phyloP scores from a whole-genome alignment of 2,888 invertebrate genomes.

The Gandaritis pyraliata region DNA sequence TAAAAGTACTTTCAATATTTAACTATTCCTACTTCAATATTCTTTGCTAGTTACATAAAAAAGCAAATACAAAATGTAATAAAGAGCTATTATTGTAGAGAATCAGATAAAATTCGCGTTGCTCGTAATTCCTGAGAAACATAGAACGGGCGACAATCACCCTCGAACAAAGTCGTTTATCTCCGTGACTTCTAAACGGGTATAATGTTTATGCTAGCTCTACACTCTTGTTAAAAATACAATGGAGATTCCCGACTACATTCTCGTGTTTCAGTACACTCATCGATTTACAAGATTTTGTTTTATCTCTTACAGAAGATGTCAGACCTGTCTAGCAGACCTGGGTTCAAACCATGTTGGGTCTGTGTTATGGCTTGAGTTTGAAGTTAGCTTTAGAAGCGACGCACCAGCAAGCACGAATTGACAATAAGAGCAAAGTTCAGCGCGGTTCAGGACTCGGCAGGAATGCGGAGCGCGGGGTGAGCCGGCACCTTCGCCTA shows the following conservation, averaged over 20 bases:
- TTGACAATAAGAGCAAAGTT: conserved; percentile 84
- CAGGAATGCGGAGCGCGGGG: conserved; percentile 77
- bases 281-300: not conserved
- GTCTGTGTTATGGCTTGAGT: conserved; percentile 12
- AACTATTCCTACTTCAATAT: no score
- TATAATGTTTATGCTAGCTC: conserved; percentile 52
- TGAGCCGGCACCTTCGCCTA: conserved; percentile 62
- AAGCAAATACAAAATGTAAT: no score
- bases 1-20: no score
- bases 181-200: conserved; percentile 64
- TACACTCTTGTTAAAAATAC: conserved; percentile 6
- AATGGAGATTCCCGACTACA: not conserved
- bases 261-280: not conserved
- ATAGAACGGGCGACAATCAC: conserved; percentile 53
- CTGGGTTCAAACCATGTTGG: not conserved
- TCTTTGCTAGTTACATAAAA: no score
- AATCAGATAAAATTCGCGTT: conserved; percentile 2
- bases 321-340: not conserved
- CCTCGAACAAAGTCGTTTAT: conserved; percentile 63
- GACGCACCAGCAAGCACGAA: conserved; percentile 78
- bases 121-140: conserved; percentile 28
- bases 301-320: not conserved
- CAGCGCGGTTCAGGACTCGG: conserved; percentile 79
- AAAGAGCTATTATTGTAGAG: not conserved
- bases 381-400: conserved; percentile 50